phyloP scores from a whole-genome alignment of 1,140 invertebrate genomes.

The Drosophila sturtevanti region DNA sequence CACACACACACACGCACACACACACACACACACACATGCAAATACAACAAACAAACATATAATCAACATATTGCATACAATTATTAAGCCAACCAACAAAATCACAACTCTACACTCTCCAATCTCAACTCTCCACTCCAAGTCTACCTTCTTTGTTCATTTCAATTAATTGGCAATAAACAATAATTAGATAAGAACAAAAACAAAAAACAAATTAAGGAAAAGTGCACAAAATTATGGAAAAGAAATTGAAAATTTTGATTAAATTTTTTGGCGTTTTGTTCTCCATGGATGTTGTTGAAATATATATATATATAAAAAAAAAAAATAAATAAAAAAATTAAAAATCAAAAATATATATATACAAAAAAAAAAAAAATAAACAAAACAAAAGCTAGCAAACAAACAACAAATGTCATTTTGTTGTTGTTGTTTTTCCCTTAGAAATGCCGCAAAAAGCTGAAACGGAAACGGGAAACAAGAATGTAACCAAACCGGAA shows the following conservation, averaged over 20 bases:
- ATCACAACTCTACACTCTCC: constrained; percentile 10
- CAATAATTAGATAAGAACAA: no score
- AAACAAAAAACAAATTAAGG: constrained; percentile 29
- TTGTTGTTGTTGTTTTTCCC: constrained; percentile 68
- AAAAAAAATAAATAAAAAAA: constrained; percentile 28
- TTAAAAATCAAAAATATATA: constrained; percentile 20
- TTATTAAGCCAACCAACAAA: not conserved
- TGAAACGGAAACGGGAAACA: constrained; percentile 17
- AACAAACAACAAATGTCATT: constrained; percentile 62
- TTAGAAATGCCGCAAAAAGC: constrained; percentile 51
- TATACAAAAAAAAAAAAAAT: constrained; percentile 31
- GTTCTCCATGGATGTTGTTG: constrained; percentile 78
- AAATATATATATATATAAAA: constrained; percentile 30
- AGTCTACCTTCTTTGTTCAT: constrained; percentile 47
- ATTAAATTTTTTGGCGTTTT: constrained; percentile 79
- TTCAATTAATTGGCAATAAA: constrained; percentile 40
- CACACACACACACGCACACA: not conserved
- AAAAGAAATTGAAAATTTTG: constrained; percentile 56
- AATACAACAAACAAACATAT: constrained; percentile 16
- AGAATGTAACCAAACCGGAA: constrained; percentile 24
- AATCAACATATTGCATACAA: not conserved
- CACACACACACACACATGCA: not conserved
- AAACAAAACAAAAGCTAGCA: constrained; percentile 37
- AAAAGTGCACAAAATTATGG: constrained; percentile 35
- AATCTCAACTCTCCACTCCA: constrained; percentile 8